Base-by-base conservation (phyloP, 2,888 invertebrate genomes). In the Leptopilina syphax region DNA sequence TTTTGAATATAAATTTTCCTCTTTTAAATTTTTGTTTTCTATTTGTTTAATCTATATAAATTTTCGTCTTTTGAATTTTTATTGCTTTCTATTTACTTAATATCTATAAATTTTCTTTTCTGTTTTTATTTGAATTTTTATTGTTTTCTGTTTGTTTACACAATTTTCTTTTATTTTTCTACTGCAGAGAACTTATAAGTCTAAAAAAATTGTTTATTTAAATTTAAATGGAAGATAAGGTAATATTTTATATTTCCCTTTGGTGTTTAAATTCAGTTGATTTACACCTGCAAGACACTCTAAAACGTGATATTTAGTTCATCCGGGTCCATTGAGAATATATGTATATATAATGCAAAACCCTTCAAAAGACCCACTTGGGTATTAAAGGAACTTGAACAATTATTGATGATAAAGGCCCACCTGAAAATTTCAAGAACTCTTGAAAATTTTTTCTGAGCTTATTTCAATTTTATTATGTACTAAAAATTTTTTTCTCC, bases 281-380 rank as follows among this genome's bases (percentile, higher is more conserved):
- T 73, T 70, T 73, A 73, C 73, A 73, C 73, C 73, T 73, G 57
- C 7, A n/a, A 34, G 27, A 50, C 27, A 4, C 34, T 34, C 57
- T 73, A 34, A 24, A 54, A 73, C 73, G 1, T 73, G 34, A 73
- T 73, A 73, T 73, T 73, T 73, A 34, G 57, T 57, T 73, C 34
- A 73, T 73, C 73, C 73, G 73, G 73, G 73, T 73, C 73, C 73
- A 57, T 73, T 73, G 57, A 73, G 57, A 57, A n/a, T 34, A 27
- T 57, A n/a, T 34, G n/a, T 57, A 41, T 57, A 34, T 34, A 73
- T 73, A 57, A 73, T 73, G 73, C 73, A 73, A 73, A 73, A 57
- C n/a, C 54, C 57, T 73, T 27, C 9, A 57, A 67, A 57, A 41
- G 73, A 73, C 57, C 54, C 57, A 34, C 57, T 57, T 73, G 57